Base-by-base conservation (phyloP, 2,888 invertebrate genomes). In the Cheiracanthium punctorium region DNA sequence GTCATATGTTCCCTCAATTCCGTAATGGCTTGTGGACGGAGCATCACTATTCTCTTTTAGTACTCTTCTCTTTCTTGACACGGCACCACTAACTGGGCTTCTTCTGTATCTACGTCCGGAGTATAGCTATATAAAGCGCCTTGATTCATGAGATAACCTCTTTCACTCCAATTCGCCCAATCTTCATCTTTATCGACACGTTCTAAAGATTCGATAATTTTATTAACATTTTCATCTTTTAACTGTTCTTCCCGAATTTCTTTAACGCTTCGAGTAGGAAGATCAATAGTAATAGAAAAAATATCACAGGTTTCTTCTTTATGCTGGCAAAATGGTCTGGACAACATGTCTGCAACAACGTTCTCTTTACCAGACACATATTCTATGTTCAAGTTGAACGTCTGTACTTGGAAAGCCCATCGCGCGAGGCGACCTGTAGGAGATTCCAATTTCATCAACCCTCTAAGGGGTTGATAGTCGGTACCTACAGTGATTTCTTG, bases 1-100 rank as follows among this genome's bases (percentile, higher is more conserved):
- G 2, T 84, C 0, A 20, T 30, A 86, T 10, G 79, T 80, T 67
- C 67, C 69, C 24, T 76, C 67, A 14, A 20, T 58, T 14, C 87
- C 88, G 20, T 75, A 76, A 75, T 89, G 89, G 30, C 82, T 79
- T 5, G 79, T 65, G 0, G 67, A 64, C 10, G 88, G 80, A 0
- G 58, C 79, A 71, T 89, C 88, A 52, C 89, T 89, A 17, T 71
- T 48, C 20, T 82, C 65, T n/a, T 74, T n/a, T 29, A 52, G 17
- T 24, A 64, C 64, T 64, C 1, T 48, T 17, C 43, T 48, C 80
- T 7, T 30, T 81, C 52, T 1, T 17, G 17, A 10, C 0, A 10
- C 12, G 32, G 72, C 10, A 72, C 30, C 0, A 73, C 41, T 20
- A 80, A 8, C 73, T 73, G 80, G 12, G 73, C 65, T 24, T 80